A percentile compares a stretch with the other conserved stretches of the same genome.
phyloP scores from a whole-genome alignment of 2,797 vertebrate species.

The Gymnopithys bicolor region DNA sequence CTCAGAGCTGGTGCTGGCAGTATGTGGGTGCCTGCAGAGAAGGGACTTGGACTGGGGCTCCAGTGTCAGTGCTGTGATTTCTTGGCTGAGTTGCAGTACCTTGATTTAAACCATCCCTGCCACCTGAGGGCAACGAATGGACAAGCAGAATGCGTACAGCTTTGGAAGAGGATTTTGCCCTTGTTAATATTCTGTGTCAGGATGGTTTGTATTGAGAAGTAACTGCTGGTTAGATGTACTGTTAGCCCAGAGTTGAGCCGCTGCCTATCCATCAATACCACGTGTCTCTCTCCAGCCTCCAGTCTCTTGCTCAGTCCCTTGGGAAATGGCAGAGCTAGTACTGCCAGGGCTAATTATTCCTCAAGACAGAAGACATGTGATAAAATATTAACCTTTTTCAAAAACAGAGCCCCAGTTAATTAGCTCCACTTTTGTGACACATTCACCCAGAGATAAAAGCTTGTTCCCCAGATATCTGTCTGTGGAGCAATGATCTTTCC shows the following conservation, averaged over 20 bases:
- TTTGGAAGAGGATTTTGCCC: background rate
- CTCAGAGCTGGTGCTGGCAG: background rate
- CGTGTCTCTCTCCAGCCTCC: background rate
- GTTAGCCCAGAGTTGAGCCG: background rate
- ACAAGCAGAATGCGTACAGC: background rate
- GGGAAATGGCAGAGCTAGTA: slow-evolving; percentile 5
- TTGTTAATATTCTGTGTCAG: background rate
- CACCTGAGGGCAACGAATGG: background rate
- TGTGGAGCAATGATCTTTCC: background rate
- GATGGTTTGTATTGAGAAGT: background rate
- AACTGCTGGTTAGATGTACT: background rate
- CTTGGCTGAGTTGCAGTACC: background rate
- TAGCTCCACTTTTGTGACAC: slow-evolving; percentile 37
- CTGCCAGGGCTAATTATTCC: slow-evolving; percentile 61
- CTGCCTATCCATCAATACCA: slow-evolving; percentile 11
- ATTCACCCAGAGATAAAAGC: slow-evolving; percentile 40
- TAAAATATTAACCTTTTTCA: slow-evolving; percentile 70
- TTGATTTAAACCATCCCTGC: background rate
- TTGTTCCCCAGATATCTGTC: slow-evolving; percentile 2
- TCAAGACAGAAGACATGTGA: slow-evolving; percentile 50
- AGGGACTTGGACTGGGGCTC: background rate
- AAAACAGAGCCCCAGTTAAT: slow-evolving; percentile 59
- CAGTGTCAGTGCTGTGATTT: fast-evolving
- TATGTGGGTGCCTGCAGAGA: background rate
- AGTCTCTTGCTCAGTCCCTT: background rate